phyloP scores from a whole-genome alignment of 2,113 vertebrate species.

The Seriola quinqueradiata region DNA sequence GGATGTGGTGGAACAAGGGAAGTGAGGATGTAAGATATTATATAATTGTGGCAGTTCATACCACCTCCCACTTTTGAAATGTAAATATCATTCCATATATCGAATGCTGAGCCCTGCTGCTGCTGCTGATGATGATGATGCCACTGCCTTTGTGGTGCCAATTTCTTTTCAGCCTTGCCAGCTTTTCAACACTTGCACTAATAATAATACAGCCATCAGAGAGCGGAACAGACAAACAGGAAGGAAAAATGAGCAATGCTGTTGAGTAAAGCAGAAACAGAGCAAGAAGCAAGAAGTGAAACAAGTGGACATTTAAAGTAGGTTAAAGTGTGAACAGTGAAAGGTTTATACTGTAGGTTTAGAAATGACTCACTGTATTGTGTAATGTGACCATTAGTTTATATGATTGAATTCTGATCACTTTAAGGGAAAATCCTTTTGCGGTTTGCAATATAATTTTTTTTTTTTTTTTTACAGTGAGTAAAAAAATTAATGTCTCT shows the following conservation, averaged over 20 bases:
- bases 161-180: conserved; percentile 21
- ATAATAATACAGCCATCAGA: conserved; percentile 22
- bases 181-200: neutral
- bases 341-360: neutral
- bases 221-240: conserved; percentile 43
- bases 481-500: too few species aligned
- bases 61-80: conserved; percentile 57
- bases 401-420: neutral
- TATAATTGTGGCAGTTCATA: conserved; percentile 8
- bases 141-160: conserved; percentile 31
- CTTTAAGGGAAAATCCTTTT: neutral
- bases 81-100: conserved; percentile 42
- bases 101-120: neutral
- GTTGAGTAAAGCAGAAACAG: neutral
- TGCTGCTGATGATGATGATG: conserved; percentile 10
- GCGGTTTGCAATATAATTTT: too few species aligned
- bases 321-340: neutral
- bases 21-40: conserved; percentile 39
- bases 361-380: neutral
- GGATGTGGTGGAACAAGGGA: conserved; percentile 47
- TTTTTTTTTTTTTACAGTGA: too few species aligned
- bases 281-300: conserved; percentile 43
- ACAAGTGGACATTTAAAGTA: conserved; percentile 5
- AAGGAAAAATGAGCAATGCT: conserved; percentile 59
- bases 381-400: neutral